These are phyloP conservation scores for Cygnus buccinator DNA, from an alignment of 2,113 vertebrate genomes.

Conservation along the genomic window DNA sequence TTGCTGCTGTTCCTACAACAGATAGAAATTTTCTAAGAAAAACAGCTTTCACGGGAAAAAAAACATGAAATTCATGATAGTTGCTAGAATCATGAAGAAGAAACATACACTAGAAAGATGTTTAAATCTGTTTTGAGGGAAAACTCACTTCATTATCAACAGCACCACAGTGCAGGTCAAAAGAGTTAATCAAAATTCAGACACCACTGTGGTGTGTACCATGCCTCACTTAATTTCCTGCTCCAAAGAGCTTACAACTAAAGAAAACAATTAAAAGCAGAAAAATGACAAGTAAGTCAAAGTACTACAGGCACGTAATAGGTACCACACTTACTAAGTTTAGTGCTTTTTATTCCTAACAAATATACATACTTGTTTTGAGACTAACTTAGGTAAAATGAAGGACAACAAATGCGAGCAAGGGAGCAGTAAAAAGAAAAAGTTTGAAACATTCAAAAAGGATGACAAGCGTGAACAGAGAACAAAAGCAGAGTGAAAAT, in stretches of 20 bases:
- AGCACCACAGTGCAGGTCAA: neutral
- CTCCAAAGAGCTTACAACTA: neutral
- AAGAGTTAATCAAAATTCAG: neutral
- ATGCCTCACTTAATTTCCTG: neutral
- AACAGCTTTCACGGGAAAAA: neutral
- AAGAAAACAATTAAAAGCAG: neutral
- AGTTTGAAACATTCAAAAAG: neutral
- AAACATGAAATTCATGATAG: neutral
- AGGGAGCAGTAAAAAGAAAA: neutral
- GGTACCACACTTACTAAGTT: neutral
- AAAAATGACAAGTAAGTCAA: neutral
- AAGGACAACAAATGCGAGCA: neutral
- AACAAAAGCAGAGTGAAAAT: neutral
- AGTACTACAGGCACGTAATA: neutral
- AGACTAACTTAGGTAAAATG: neutral
- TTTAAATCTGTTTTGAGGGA: neutral
- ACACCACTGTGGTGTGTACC: neutral
- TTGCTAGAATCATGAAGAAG: neutral
- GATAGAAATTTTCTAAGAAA: constrained; percentile 25
- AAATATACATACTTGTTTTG: neutral
- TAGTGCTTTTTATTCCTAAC: neutral
- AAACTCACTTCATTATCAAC: neutral
- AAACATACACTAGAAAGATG: neutral
- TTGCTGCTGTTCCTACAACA: constrained; percentile 90
- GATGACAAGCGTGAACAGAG: neutral